Percentiles rank a stretch among this genome's conserved stretches.
Evolutionary conservation across 2,797 vertebrate genomes (phyloP).

Genomic region (Alcedo atthis): DNA sequence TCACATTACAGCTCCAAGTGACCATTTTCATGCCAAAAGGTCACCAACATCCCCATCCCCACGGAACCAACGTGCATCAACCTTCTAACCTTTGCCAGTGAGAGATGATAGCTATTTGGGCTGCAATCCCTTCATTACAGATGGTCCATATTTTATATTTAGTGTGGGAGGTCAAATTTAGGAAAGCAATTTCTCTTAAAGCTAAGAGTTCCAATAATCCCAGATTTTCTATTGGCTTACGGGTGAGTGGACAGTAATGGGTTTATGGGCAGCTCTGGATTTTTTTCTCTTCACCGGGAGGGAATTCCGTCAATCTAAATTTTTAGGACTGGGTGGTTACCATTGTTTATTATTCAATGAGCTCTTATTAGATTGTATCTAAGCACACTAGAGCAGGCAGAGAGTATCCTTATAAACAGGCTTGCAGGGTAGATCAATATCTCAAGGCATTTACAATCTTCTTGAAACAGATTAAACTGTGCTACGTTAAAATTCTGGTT

Average conservation of each 20-base stretch:
- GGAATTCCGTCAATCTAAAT: constrained; percentile 78
- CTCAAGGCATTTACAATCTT: constrained; percentile 76
- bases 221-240: constrained; percentile 76
- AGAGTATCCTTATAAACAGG: constrained; percentile 65
- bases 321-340: constrained; percentile 76
- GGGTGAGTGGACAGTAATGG: constrained; percentile 77
- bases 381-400: constrained; percentile 70
- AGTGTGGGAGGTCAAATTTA: constrained; percentile 89
- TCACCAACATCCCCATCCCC: constrained; percentile 74
- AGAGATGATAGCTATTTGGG: constrained; percentile 78
- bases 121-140: constrained; percentile 81
- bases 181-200: constrained; percentile 89
- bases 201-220: constrained; percentile 85
- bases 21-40: constrained; percentile 83
- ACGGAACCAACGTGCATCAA: constrained; percentile 75
- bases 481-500: constrained; percentile 62
- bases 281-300: constrained; percentile 66
- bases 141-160: constrained; percentile 93
- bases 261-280: constrained; percentile 74
- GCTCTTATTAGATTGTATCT: constrained; percentile 81
- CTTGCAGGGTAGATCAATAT: constrained; percentile 76
- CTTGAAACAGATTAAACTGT: constrained; percentile 74
- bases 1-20: constrained; percentile 80
- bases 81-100: constrained; percentile 78
- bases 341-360: constrained; percentile 79